Evolutionary conservation across 2,888 invertebrate species (phyloP), one percentile per base, ranked within the genome.

Genomic region (Nemotelus nigrinus): DNA sequence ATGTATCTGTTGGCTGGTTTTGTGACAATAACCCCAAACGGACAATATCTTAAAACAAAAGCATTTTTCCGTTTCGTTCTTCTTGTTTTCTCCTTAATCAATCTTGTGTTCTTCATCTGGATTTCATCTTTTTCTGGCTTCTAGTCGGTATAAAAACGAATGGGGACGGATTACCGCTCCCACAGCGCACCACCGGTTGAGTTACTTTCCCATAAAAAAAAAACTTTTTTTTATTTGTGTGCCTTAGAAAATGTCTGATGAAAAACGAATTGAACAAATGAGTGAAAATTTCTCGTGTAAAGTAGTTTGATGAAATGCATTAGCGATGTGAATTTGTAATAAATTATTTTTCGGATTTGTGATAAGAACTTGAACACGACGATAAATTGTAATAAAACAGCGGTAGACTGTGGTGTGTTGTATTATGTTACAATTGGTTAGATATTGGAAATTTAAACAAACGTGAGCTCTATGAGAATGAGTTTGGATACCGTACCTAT

Each of bases 11-110:
- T 25, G 25, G 25, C 25, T 25, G 25, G 25, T 53, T 70, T 53
- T 70, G 70, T 70, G 70, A 70, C 70, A 70, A 70, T 70, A 70
- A 43, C 10, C 70, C 8, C 70, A 41, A 70, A 43, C 45, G 43
- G 25, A 25, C 25, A 6, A 70, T 65, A 47, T 39, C 70, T 70
- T 70, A 55, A 70, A 47, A 70, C 70, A 70, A 70, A 70, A 70
- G 55, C 55, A 43, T 55, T 70, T 43, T 70, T 70, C 55, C 55
- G 53, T 39, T 10, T 8, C 10, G 53, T 43, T 43, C 41, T 25
- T 63, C 55, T 70, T 70, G 70, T 2, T 70, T 70, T 70, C 55
- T 53, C 55, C n/a, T 70, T 70, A 70, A 70, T 70, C 70, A 70
- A 53, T 70, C 55, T 53, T 53, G 50, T 68, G 68, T 44, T 68